Evolutionary conservation across 2,113 vertebrate genomes (phyloP), one percentile per base, ranked within the genome.

Genomic region (Paradoxurus hermaphroditus): DNA sequence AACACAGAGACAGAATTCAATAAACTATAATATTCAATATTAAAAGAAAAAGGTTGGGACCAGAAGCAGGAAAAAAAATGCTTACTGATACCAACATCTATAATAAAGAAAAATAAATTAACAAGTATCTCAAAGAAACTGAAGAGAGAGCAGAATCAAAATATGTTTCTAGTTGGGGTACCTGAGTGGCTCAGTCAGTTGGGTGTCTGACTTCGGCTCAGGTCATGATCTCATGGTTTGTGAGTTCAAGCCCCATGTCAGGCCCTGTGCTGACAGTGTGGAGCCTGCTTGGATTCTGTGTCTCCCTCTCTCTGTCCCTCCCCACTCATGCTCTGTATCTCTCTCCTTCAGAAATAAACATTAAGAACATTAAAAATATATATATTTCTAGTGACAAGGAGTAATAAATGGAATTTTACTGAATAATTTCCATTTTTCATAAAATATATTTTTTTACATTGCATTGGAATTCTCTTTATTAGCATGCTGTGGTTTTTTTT

Each of bases 101-200:
- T 56, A 79, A 73, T 72, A 72, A 97, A 90, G 18, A 86, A 94
- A 96, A 94, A 62, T 5, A 86, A 25, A 92, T 75, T 85, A 89
- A 94, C 15, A 84, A 91, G 53, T 70, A 93, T 51, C 23, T 93
- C 65, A 49, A 86, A 95, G 19, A 92, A 86, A 95, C 0, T 70
- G 25, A 65, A 25, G 41, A 75, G 39, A 77, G 34, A 21, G 51
- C 5, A 79, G 5, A 93, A 65, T 79, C 0, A 88, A 56, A 86
- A 96, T 49, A 34, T 84, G 53, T 49, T 93, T 81, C 72, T 59
- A 91, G 15, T 23, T 23, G 21, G 56, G 53, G 21, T 23, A 8
- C 56, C 56, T 23, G 56, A 7, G 21, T 23, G 21, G 56, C 21
- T 59, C 56, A 59, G 56, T 23, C 5, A 7, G 56, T 25, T 59